Evolutionary conservation across 2,888 invertebrate species (phyloP).

Genomic region (Hydriomena furcata): DNA sequence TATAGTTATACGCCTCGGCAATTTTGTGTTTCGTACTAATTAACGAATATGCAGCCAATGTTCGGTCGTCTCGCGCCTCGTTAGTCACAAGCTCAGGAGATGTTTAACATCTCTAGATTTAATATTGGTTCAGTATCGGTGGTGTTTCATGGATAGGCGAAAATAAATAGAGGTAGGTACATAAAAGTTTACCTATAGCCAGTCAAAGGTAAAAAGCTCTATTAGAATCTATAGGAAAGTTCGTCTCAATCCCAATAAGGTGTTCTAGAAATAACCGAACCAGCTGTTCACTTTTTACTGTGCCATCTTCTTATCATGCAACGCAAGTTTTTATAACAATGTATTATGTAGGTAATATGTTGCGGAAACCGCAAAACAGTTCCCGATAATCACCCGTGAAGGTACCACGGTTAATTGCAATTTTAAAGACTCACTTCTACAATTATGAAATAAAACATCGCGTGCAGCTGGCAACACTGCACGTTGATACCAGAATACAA

Average conservation of each 20-base stretch:
- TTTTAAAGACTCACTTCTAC: conserved; percentile 29
- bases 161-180: no score
- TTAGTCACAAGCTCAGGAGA: no score
- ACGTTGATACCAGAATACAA: neutral
- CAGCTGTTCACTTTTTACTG: conserved; percentile 6
- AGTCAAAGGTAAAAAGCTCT: no score
- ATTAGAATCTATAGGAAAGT: no score
- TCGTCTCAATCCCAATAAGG: no score
- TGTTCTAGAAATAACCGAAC: neutral
- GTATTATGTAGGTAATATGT: conserved; percentile 40
- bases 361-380: conserved; percentile 47
- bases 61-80: no score
- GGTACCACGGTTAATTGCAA: conserved; percentile 38
- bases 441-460: conserved; percentile 22
- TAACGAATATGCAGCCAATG: no score
- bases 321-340: conserved; percentile 44
- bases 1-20: no score
- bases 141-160: no score
- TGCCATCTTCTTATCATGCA: conserved; percentile 46
- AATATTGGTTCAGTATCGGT: neutral
- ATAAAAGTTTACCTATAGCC: no score
- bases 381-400: conserved; percentile 44
- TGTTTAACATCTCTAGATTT: no score
- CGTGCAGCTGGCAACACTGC: conserved; percentile 16
- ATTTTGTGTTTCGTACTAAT: no score